phyloP scores from a whole-genome alignment of 1,140 invertebrate species.

The Penaeus chinensis region DNA sequence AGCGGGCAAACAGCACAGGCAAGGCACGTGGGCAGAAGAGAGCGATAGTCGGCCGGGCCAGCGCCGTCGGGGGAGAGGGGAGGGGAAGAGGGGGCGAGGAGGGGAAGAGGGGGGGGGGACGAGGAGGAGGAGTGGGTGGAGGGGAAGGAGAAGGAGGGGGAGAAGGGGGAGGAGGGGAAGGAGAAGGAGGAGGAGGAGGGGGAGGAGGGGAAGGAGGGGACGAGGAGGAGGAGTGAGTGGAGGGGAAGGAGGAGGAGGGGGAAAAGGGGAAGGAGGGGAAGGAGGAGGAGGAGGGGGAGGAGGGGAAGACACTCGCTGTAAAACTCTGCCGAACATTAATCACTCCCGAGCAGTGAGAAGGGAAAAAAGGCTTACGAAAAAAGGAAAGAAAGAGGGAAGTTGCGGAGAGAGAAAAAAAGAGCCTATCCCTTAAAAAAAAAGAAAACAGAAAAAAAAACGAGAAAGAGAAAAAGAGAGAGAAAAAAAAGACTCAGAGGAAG shows the following conservation, averaged over 20 bases:
- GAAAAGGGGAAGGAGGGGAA: no score
- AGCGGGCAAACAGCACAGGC: not conserved
- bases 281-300: not conserved
- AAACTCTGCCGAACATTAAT: not conserved
- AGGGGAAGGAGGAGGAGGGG: not conserved
- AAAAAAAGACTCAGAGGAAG: no score
- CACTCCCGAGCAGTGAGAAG: no score
- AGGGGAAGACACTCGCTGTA: not conserved
- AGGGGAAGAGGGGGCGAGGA: not conserved
- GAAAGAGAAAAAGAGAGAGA: no score
- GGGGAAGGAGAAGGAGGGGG: no score
- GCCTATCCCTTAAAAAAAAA: no score
- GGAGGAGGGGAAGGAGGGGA: not conserved
- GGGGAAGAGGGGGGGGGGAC: not conserved
- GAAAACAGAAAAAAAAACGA: no score
- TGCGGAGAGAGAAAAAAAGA: no score
- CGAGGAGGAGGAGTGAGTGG: not conserved
- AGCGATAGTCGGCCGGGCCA: not conserved
- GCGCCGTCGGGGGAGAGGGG: not conserved
- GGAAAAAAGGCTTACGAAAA: no score
- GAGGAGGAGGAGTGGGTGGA: no score
- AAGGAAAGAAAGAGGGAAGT: no score
- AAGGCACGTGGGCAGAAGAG: not conserved
- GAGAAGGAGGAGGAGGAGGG: not conserved
- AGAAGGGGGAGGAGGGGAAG: not conserved